Percentiles rank a stretch among this genome's conserved stretches.
These are phyloP conservation scores for Bombus breviceps DNA, from an alignment of 1,140 invertebrate species.

Conservation along the genomic window DNA sequence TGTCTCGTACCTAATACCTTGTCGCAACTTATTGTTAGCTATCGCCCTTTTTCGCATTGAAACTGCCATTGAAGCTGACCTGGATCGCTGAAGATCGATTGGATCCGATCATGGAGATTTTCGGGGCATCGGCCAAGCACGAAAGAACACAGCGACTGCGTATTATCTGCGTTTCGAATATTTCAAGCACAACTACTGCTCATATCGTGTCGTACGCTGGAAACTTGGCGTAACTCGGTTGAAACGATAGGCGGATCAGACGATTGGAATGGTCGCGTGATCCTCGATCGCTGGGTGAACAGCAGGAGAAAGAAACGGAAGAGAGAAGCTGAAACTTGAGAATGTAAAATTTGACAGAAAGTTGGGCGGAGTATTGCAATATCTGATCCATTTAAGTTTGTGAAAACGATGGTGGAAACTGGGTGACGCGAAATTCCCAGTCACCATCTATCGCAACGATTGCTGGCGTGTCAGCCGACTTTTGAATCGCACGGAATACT, in stretches of 20 bases:
- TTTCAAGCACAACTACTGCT: neutral
- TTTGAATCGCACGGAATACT: constrained; percentile 41
- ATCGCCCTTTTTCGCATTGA: neutral
- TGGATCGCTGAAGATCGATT: neutral
- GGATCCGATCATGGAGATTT: neutral
- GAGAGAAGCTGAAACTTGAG: too few species aligned
- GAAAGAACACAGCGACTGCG: constrained; percentile 12
- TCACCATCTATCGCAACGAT: neutral
- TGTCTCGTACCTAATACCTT: neutral
- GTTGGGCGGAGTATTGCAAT: constrained; percentile 5
- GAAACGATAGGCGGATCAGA: constrained; percentile 35
- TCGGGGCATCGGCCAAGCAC: neutral
- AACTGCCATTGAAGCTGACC: too few species aligned
- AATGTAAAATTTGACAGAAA: constrained; percentile 12
- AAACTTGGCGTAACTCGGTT: constrained; percentile 9
- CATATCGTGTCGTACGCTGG: neutral
- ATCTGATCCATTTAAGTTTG: constrained; percentile 47
- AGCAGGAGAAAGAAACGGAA: too few species aligned
- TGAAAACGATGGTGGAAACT: constrained; percentile 9
- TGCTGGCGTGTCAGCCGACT: constrained; percentile 17
- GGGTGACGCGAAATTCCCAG: neutral
- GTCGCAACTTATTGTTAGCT: neutral
- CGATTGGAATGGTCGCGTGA: constrained; percentile 1
- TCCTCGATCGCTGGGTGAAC: too few species aligned
- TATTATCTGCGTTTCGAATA: constrained; percentile 41